Evolutionary conservation across 1,140 invertebrate species (phyloP).

Genomic region (Bemisia tabaci): DNA sequence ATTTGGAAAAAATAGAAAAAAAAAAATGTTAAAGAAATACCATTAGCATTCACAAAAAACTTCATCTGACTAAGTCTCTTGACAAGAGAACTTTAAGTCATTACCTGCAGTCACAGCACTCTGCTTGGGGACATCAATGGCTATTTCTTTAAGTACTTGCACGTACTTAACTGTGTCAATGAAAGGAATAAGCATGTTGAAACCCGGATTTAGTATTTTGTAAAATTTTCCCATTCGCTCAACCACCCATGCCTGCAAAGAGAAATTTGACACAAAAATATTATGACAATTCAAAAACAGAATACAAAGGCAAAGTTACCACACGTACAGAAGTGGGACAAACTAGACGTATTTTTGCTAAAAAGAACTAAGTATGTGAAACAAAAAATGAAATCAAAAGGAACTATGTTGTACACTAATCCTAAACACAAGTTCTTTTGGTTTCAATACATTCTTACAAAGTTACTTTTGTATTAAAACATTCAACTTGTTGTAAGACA

Average conservation of each 20-base stretch:
- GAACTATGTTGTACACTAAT: too few species aligned
- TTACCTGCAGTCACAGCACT: conserved; percentile 85
- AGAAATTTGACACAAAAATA: conserved; percentile 15
- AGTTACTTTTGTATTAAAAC: too few species aligned
- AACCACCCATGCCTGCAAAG: conserved; percentile 83
- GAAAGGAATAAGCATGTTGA: conserved; percentile 87
- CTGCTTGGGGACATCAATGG: conserved; percentile 97
- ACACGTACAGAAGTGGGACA: background rate
- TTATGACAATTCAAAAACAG: background rate
- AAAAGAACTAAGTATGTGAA: too few species aligned
- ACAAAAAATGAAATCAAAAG: too few species aligned
- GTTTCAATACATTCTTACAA: too few species aligned
- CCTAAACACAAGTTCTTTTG: too few species aligned
- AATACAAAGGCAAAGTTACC: conserved; percentile 8
- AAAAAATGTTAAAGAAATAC: conserved; percentile 4
- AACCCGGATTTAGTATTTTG: conserved; percentile 81
- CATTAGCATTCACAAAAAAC: background rate
- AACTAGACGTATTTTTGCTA: background rate
- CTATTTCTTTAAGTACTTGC: conserved; percentile 97
- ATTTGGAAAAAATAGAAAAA: conserved; percentile 3
- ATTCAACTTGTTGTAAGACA: too few species aligned
- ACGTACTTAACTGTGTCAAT: conserved; percentile 94
- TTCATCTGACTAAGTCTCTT: too few species aligned
- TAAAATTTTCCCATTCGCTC: conserved; percentile 97
- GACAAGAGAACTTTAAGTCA: too few species aligned